Conservation (phyloP, 2,113 vertebrate species). For the Anoura caudifer region DNA sequence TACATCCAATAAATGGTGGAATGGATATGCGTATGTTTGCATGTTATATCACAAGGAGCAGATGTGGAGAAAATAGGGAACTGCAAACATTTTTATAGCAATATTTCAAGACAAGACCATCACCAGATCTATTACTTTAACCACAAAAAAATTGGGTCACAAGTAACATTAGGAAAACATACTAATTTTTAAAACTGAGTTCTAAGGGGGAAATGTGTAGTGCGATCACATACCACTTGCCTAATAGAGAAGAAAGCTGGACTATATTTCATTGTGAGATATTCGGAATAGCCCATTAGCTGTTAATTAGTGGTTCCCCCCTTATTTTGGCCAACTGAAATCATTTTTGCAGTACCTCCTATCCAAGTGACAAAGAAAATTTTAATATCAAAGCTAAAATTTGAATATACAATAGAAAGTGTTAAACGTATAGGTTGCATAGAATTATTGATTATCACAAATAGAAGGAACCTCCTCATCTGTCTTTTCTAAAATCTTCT, state of each 20-base stretch:
- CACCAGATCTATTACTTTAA: not conserved
- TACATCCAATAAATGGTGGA: not conserved
- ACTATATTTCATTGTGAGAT: not conserved
- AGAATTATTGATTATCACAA: not conserved
- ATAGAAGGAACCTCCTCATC: not conserved
- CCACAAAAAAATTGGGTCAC: not conserved
- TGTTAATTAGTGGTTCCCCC: rapidly evolving
- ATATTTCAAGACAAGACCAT: not conserved
- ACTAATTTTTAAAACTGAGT: not conserved
- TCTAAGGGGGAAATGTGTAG: not conserved
- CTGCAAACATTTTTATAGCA: not conserved
- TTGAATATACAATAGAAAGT: not conserved
- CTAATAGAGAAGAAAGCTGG: not conserved
- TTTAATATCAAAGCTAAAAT: not conserved
- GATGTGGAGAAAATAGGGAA: not conserved
- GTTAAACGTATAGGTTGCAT: not conserved
- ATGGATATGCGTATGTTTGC: not conserved
- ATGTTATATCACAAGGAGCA: not conserved
- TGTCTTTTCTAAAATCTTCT: not conserved
- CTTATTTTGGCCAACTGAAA: not conserved
- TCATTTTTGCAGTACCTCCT: not conserved
- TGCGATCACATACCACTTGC: not conserved
- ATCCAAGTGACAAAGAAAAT: not conserved
- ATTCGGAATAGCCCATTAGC: not conserved
- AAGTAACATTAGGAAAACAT: not conserved